A percentile compares a stretch with the other conserved stretches of the same genome.
Conservation (phyloP, 2,797 vertebrate species). For the Spinus pinus region DNA sequence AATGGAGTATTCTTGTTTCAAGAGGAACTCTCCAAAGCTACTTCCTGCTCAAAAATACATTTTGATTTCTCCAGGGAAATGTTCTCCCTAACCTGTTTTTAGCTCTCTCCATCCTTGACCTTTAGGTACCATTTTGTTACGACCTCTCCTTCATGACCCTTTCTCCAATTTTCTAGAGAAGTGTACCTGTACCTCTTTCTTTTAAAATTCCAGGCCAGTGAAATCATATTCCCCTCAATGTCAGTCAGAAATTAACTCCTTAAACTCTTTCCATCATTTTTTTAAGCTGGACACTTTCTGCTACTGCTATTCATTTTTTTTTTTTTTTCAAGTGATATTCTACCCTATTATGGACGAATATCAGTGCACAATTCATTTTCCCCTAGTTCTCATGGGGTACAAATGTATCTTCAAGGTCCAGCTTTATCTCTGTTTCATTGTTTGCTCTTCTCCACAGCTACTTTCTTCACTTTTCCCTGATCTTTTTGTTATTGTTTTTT, state of each 20-base stretch:
- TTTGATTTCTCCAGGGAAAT: constrained; percentile 48
- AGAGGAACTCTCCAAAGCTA: constrained; percentile 49
- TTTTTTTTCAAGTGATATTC: neutral
- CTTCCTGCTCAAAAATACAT: constrained; percentile 53
- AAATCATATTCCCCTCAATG: neutral
- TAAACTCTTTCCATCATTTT: neutral
- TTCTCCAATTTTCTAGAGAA: neutral
- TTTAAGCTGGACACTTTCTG: neutral
- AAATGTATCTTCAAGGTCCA: neutral
- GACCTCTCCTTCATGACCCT: neutral
- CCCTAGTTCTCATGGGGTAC: neutral
- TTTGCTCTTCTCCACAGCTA: neutral
- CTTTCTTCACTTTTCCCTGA: neutral
- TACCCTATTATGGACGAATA: neutral
- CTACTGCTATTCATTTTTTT: neutral
- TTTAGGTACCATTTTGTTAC: neutral
- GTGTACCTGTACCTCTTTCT: neutral
- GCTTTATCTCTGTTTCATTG: neutral
- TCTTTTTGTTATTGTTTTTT: neutral
- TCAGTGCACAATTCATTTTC: neutral
- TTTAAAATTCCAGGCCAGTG: neutral
- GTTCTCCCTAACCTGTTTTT: constrained; percentile 27
- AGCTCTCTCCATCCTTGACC: constrained; percentile 48
- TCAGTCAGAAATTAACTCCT: neutral
- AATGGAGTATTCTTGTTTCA: constrained; percentile 39